phyloP scores from a whole-genome alignment of 2,797 vertebrate genomes.

The Hyperoplus lanceolatus region DNA sequence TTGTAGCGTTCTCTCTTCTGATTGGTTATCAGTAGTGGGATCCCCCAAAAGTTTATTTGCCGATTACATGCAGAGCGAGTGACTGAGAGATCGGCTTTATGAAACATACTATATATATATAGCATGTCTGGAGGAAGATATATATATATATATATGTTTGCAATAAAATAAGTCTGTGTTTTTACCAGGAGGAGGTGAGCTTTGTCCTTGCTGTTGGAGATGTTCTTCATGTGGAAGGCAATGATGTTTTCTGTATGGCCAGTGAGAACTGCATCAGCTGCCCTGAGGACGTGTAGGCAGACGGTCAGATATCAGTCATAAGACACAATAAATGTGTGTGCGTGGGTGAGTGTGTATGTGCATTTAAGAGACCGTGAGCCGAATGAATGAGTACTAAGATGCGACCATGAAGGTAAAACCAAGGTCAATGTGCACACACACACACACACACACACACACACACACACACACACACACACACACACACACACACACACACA shows the following conservation, averaged over 20 bases:
- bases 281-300: slow-evolving; percentile 87
- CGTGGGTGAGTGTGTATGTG: not conserved
- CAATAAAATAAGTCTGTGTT: not conserved
- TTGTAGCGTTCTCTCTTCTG: too few relatives aligned
- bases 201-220: slow-evolving; percentile 97
- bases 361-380: slow-evolving; percentile 27
- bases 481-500: slow-evolving; percentile 39
- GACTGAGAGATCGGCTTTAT: too few relatives aligned
- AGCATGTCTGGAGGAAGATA: too few relatives aligned
- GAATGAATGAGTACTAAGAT: slow-evolving; percentile 53
- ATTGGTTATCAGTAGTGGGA: too few relatives aligned
- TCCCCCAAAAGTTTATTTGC: too few relatives aligned
- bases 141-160: not conserved
- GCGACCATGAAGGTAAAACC: slow-evolving; percentile 66
- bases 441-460: slow-evolving; percentile 35
- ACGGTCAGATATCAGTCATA: slow-evolving; percentile 72
- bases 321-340: slow-evolving; percentile 54
- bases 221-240: slow-evolving; percentile 98
- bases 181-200: slow-evolving; percentile 94
- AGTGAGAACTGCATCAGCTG: slow-evolving; percentile 97
- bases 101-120: too few relatives aligned
- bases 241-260: slow-evolving; percentile 98
- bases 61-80: too few relatives aligned
- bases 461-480: not conserved
- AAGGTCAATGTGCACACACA: slow-evolving; percentile 59